These are phyloP conservation scores for Trichopoda pennipes DNA, from an alignment of 2,888 invertebrate genomes.

Conservation along the genomic window DNA sequence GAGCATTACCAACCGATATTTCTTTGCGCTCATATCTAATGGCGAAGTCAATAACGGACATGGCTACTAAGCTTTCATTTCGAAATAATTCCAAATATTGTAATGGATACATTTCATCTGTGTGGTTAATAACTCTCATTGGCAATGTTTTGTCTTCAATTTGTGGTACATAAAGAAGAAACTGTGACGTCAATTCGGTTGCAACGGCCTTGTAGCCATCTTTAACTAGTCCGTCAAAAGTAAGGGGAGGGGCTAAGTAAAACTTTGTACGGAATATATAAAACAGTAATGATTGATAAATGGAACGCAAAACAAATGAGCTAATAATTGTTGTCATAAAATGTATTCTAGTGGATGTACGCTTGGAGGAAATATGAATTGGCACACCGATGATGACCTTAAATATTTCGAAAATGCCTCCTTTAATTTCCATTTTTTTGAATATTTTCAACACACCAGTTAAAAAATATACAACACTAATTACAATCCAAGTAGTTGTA, in stretches of 20 bases:
- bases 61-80: slow-evolving; percentile 52
- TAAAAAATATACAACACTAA: slow-evolving; percentile 54
- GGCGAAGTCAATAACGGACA: slow-evolving; percentile 39
- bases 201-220: slow-evolving; percentile 41
- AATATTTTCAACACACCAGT: slow-evolving; percentile 27
- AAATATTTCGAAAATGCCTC: slow-evolving; percentile 46
- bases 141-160: slow-evolving; percentile 44
- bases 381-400: slow-evolving; percentile 55
- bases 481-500: slow-evolving; percentile 67
- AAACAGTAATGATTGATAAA: slow-evolving; percentile 65
- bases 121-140: slow-evolving; percentile 38
- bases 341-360: slow-evolving; percentile 25
- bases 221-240: slow-evolving; percentile 36
- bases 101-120: slow-evolving; percentile 54
- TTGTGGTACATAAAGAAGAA: slow-evolving; percentile 45
- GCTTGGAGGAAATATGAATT: background rate
- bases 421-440: background rate
- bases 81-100: slow-evolving; percentile 36
- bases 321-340: slow-evolving; percentile 54
- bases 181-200: slow-evolving; percentile 20
- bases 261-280: slow-evolving; percentile 59
- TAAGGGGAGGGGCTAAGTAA: slow-evolving; percentile 44
- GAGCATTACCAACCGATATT: background rate
- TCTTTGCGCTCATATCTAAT: slow-evolving; percentile 32
- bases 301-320: slow-evolving; percentile 58